Evolutionary conservation across 1,140 invertebrate species (phyloP), one percentile per base, ranked within the genome.

Genomic region (Anagrus nilaparvatae): DNA sequence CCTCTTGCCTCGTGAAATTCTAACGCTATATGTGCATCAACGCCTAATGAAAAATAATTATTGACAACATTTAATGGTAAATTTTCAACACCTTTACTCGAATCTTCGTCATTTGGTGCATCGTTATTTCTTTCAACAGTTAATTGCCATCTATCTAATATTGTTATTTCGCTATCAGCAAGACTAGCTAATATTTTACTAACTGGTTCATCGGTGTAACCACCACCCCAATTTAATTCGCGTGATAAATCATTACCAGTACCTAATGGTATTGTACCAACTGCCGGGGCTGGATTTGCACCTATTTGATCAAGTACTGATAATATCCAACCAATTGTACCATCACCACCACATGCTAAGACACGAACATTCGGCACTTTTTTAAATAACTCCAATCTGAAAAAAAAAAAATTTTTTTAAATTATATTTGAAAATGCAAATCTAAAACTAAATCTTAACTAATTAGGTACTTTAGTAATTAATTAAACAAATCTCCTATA

Each of bases 1-100:
- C 91, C 90, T 77, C 95, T 77, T 2, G 93, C 94, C 74, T 97
- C 93, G 61, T 99, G 95, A 63, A 99, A 99, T 65, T 97, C 93
- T 21, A 99, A 70, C 12, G 94, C 93, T 43, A 97, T 97, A 59
- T 97, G 91, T 47, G 95, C 95, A 69, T 99, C 95, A 27, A 97
- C 94, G 12, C 95, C 95, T 37, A 99, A 79, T 10, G 90, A 95
- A 67, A 94, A 99, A 67, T 99, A 99, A 70, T 98, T 98, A 68
- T 97, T 98, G 55, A 98, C 88, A 23, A 98, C 92, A 62, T 92
- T 94, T 16, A 97, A 68, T 2, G 94, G 93, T 25, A 98, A 71
- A 48, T 83, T 84, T 9, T 86, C 80, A 52, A 88, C 87, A 31
- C 83, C 84, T 34, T 77, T 74, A 25, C 69, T 69, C 9, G 67